Conservation (phyloP, 2,888 invertebrate species). For the Rugalucina vietnamica region DNA sequence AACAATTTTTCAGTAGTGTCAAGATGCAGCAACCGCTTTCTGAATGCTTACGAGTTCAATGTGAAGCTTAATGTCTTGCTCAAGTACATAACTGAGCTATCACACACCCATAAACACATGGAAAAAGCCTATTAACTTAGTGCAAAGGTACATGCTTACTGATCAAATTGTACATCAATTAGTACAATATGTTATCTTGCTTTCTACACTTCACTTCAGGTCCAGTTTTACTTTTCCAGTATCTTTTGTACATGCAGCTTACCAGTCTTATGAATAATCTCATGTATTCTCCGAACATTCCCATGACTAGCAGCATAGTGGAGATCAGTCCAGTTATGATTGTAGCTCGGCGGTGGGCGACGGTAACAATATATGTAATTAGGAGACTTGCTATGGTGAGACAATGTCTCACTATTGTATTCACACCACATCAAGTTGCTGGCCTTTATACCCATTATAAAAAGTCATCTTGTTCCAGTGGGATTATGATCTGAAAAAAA, state of each 20-base stretch:
- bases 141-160: too few species aligned
- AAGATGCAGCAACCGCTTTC: too few species aligned
- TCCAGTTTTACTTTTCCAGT: too few species aligned
- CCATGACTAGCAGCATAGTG: conserved; percentile 77
- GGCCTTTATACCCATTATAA: conserved; percentile 55
- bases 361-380: conserved; percentile 49
- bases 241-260: background rate
- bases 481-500: background rate
- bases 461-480: background rate
- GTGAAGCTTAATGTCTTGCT: too few species aligned
- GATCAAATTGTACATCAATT: too few species aligned
- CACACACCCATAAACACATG: too few species aligned
- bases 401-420: conserved; percentile 36
- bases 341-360: conserved; percentile 71
- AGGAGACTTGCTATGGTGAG: conserved; percentile 44
- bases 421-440: conserved; percentile 65
- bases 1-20: too few species aligned
- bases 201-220: too few species aligned
- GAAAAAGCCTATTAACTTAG: too few species aligned
- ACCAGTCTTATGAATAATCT: conserved; percentile 74
- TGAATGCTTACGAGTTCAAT: too few species aligned
- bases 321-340: conserved; percentile 76
- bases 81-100: too few species aligned
- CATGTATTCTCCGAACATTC: conserved; percentile 71
- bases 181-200: too few species aligned